phyloP scores from a whole-genome alignment of 1,140 invertebrate genomes.

The Amyelois transitella region DNA sequence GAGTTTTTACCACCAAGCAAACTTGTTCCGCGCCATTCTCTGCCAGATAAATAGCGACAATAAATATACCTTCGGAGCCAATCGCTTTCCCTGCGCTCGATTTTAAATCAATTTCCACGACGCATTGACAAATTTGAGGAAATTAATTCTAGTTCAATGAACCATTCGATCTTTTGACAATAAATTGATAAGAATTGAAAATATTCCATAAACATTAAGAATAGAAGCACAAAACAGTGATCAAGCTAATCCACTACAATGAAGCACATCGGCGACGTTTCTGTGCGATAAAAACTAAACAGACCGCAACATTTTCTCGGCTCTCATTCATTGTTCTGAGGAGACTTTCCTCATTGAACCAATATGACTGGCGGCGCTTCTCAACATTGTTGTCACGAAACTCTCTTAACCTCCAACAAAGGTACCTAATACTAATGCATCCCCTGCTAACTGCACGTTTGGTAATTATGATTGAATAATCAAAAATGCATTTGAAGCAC shows the following conservation, averaged over 20 bases:
- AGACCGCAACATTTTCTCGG: conserved; percentile 41
- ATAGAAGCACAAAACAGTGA: neutral
- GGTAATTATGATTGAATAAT: no score
- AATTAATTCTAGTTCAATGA: neutral
- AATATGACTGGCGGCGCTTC: conserved; percentile 38
- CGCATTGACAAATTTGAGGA: neutral
- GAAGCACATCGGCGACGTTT: conserved; percentile 9
- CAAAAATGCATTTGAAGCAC: no score
- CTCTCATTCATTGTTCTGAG: conserved; percentile 60
- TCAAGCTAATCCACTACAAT: conserved; percentile 9
- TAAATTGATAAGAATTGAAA: neutral
- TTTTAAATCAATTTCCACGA: neutral
- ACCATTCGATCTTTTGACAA: neutral
- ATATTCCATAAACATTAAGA: neutral
- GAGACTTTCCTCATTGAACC: conserved; percentile 54
- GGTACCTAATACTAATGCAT: neutral
- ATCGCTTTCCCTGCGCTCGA: conserved; percentile 21
- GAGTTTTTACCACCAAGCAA: conserved; percentile 55
- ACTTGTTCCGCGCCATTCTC: conserved; percentile 50
- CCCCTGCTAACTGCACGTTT: no score
- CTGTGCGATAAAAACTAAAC: conserved; percentile 28
- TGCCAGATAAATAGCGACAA: conserved; percentile 40
- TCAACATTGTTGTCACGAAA: conserved; percentile 52
- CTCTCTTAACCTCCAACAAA: neutral
- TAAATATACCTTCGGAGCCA: conserved; percentile 39